Evolutionary conservation across 2,797 vertebrate species (phyloP).

Genomic region (Chaenodraco wilsoni): DNA sequence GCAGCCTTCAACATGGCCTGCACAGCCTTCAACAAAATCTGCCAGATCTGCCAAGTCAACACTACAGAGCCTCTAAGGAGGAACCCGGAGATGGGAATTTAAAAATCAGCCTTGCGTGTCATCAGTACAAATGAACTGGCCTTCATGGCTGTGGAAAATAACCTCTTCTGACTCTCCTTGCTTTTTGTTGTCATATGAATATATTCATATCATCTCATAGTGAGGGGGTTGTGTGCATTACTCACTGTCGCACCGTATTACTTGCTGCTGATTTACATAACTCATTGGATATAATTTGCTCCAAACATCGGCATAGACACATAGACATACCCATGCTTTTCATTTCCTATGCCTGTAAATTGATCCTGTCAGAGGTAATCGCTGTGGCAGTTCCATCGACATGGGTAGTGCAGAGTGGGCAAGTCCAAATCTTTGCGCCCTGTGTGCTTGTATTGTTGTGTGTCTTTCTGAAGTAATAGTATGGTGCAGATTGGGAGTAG

Average conservation of each 20-base stretch:
- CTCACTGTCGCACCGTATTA: slow-evolving; percentile 41
- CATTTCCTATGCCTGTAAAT: slow-evolving; percentile 69
- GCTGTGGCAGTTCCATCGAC: slow-evolving; percentile 57
- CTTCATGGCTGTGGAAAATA: slow-evolving; percentile 50
- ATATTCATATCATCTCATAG: slow-evolving; percentile 79
- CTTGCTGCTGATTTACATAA: slow-evolving; percentile 66
- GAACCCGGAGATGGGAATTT: slow-evolving; percentile 52
- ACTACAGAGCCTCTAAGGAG: slow-evolving; percentile 41
- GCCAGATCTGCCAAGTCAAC: slow-evolving; percentile 48
- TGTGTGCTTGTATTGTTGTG: slow-evolving; percentile 24
- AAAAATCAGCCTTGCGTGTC: slow-evolving; percentile 64
- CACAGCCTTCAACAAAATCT: slow-evolving; percentile 49
- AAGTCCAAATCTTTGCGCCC: slow-evolving; percentile 8
- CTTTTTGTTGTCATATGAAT: slow-evolving; percentile 73
- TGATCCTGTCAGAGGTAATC: slow-evolving; percentile 73
- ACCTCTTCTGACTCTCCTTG: slow-evolving; percentile 42
- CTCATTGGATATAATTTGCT: slow-evolving; percentile 67
- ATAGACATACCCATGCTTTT: slow-evolving; percentile 70
- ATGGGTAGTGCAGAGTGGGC: slow-evolving; percentile 22
- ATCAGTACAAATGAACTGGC: slow-evolving; percentile 70
- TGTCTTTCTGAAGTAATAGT: slow-evolving; percentile 46
- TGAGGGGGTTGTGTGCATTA: slow-evolving; percentile 49
- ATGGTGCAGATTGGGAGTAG: slow-evolving; percentile 37
- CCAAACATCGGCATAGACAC: slow-evolving; percentile 56
- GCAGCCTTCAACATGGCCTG: slow-evolving; percentile 42